Base-by-base conservation (phyloP, 2,888 invertebrate species). In the Aphrophora alni region DNA sequence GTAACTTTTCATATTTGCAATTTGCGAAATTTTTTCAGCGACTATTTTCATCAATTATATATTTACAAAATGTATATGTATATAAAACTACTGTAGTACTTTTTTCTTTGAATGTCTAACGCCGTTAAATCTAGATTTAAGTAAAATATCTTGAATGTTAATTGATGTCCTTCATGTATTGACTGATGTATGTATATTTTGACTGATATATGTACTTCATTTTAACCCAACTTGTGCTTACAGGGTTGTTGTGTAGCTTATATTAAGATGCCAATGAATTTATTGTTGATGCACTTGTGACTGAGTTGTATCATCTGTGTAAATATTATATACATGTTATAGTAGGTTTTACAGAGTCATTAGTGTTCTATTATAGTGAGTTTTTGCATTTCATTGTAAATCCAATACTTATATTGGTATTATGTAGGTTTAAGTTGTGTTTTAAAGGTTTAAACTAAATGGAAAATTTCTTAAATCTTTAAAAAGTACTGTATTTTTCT, bases 181-280 rank as follows among this genome's bases (percentile, higher is more conserved):
- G 59, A 59, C 59, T 59, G 59, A 59, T 59, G 21, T 59, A 21
- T 59, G 59, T 59, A 59, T 59, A 59, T 59, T n/a, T 59, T 21
- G 71, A 33, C 27, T 71, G 71, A 71, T 27, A n/a, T 27, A 71
- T 26, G 33, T 25, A 28, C 24, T 68, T 77, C 38, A 27, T 12
- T 69, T 69, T 38, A 21, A 38, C 38, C 69, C 77, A 69, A 69
- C 38, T 27, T 71, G 38, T 38, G 77, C 77, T 71, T 77, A 70
- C 25, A 77, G 77, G 77, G 77, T 70, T 44, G 26, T 77, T 14
- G 77, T 77, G 77, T 77, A 77, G 77, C 77, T 77, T 77, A 77
- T 77, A 77, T 77, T 77, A 77, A 77, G 77, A 77, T 38, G 70
- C 77, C 70, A 21, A 77, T 33, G 14, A 38, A n/a, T 69, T 28